These are phyloP conservation scores for Tetanocera ferruginea DNA, from an alignment of 2,888 invertebrate species.

Conservation along the genomic window DNA sequence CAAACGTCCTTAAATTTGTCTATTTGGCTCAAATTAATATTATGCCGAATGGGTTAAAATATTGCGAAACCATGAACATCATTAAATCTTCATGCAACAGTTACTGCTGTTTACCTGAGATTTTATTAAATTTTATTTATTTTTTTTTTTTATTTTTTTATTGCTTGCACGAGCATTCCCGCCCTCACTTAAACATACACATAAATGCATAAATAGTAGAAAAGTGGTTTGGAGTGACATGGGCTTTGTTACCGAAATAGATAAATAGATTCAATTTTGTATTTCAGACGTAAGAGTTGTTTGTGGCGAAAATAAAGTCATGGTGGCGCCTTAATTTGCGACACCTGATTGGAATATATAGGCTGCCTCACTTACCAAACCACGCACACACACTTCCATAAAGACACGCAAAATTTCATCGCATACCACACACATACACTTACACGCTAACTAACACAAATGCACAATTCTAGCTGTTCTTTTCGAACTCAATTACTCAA, in stretches of 20 bases:
- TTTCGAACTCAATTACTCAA: slow-evolving; percentile 17
- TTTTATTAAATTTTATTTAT: background rate
- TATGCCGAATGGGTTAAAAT: no score
- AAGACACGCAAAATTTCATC: background rate
- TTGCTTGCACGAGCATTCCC: background rate
- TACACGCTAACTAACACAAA: background rate
- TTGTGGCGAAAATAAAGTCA: slow-evolving; percentile 29
- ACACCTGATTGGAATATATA: slow-evolving; percentile 35
- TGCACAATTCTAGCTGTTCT: background rate
- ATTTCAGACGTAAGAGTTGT: background rate
- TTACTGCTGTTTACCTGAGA: slow-evolving; percentile 7
- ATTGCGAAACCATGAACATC: background rate
- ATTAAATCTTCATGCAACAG: background rate
- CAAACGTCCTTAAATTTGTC: no score
- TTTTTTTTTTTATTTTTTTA: slow-evolving; percentile 4
- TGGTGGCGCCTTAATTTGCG: slow-evolving; percentile 28
- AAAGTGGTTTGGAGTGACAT: background rate
- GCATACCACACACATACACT: background rate
- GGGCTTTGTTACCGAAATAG: background rate
- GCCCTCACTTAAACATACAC: background rate
- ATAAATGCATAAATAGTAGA: background rate
- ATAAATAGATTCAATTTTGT: slow-evolving; percentile 17
- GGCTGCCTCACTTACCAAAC: background rate
- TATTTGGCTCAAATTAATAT: no score
- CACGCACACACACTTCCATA: background rate